These are phyloP conservation scores for Drosophila parabipectinata DNA, from an alignment of 1,140 invertebrate genomes.

Conservation along the genomic window DNA sequence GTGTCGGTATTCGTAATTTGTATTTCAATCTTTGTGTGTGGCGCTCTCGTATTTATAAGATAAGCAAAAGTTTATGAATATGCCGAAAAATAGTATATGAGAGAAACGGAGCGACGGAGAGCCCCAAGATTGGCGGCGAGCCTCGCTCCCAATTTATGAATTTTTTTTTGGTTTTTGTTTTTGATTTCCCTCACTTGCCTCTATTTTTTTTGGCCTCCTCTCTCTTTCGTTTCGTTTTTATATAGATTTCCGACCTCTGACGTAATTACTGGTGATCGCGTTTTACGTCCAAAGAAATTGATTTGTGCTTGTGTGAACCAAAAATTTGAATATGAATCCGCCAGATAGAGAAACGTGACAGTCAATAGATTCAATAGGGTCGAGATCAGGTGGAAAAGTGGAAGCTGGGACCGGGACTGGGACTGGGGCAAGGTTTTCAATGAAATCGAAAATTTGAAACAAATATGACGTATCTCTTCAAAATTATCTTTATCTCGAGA, in stretches of 20 bases:
- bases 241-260: slow-evolving; percentile 65
- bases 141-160: slow-evolving; percentile 53
- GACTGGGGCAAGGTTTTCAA: slow-evolving; percentile 42
- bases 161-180: slow-evolving; percentile 47
- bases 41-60: slow-evolving; percentile 55
- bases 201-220: slow-evolving; percentile 29
- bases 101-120: slow-evolving; percentile 25
- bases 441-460: slow-evolving; percentile 18
- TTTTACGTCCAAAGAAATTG: slow-evolving; percentile 46
- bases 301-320: slow-evolving; percentile 38
- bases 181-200: slow-evolving; percentile 32
- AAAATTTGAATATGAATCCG: slow-evolving; percentile 32
- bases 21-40: slow-evolving; percentile 34
- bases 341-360: slow-evolving; percentile 45
- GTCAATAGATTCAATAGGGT: slow-evolving; percentile 4
- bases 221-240: slow-evolving; percentile 15
- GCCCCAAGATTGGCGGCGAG: neutral
- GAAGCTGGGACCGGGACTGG: slow-evolving; percentile 26
- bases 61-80: slow-evolving; percentile 71
- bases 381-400: slow-evolving; percentile 17
- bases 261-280: slow-evolving; percentile 65
- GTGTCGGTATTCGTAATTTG: slow-evolving; percentile 9
- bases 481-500: neutral
- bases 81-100: slow-evolving; percentile 60
- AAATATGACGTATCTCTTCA: neutral